Conservation (phyloP, 2,113 vertebrate genomes). For the Melanerpes formicivorus region DNA sequence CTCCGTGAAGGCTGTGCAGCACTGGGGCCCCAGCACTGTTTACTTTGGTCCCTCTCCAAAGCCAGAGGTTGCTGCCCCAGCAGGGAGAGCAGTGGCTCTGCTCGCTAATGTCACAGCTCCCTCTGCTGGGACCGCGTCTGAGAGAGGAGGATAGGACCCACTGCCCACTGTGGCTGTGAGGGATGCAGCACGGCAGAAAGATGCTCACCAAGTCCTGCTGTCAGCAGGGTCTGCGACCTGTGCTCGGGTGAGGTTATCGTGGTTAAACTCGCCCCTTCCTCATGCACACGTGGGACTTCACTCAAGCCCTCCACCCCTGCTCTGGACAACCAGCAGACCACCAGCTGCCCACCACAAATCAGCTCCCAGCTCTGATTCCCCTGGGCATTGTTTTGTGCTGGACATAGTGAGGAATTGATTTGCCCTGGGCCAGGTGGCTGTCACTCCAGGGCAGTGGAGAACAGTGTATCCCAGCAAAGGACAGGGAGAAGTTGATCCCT, state of each 20-base stretch:
- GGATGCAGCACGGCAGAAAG: fast-evolving
- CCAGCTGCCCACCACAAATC: neutral
- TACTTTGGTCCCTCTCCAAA: neutral
- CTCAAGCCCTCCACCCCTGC: neutral
- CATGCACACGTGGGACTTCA: neutral
- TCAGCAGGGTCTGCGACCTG: fast-evolving
- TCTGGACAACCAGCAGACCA: neutral
- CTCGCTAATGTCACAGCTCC: conserved; percentile 48
- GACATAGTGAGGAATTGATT: neutral
- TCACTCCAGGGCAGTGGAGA: neutral
- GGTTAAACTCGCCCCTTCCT: neutral
- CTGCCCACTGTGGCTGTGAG: fast-evolving
- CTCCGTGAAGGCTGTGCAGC: neutral
- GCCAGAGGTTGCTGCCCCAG: neutral
- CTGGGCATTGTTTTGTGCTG: fast-evolving
- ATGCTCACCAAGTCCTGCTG: fast-evolving
- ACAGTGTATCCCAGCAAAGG: neutral
- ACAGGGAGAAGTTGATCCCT: neutral
- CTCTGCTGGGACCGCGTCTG: neutral
- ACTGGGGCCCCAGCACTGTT: neutral
- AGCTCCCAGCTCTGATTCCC: neutral
- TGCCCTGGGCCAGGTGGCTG: neutral
- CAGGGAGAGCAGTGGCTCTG: neutral
- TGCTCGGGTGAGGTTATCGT: neutral
- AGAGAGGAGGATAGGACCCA: neutral